These are phyloP conservation scores for Drosophila hydei DNA, from an alignment of 1,140 invertebrate genomes.

Conservation along the genomic window DNA sequence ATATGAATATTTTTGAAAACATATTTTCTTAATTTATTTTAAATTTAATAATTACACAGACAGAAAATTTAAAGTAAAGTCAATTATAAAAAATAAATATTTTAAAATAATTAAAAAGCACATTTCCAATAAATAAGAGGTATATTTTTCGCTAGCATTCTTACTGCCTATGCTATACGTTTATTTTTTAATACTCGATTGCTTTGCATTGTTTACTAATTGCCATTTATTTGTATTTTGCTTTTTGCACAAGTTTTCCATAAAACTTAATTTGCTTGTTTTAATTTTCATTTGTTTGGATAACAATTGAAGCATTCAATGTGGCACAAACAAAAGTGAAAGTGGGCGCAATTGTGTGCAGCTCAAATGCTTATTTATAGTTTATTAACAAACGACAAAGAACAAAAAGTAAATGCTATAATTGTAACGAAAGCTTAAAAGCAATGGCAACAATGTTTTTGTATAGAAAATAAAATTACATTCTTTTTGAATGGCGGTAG, in stretches of 20 bases:
- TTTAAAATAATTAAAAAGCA: too few relatives aligned
- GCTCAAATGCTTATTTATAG: slow-evolving; percentile 51
- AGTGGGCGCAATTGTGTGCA: slow-evolving; percentile 16
- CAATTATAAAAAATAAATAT: too few relatives aligned
- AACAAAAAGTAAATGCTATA: not conserved
- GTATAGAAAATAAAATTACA: not conserved
- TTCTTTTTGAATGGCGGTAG: not conserved
- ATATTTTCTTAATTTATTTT: too few relatives aligned
- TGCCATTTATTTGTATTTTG: slow-evolving; percentile 47
- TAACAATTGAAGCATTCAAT: slow-evolving; percentile 54
- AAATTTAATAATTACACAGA: too few relatives aligned
- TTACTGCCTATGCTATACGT: not conserved
- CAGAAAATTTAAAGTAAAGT: too few relatives aligned
- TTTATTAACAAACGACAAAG: slow-evolving; percentile 60
- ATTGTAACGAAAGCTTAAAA: slow-evolving; percentile 8
- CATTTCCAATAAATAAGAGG: not conserved
- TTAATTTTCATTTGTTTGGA: slow-evolving; percentile 60
- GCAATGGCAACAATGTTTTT: slow-evolving; percentile 16
- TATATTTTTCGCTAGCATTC: too few relatives aligned
- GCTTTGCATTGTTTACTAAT: slow-evolving; percentile 65
- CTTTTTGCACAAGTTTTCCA: slow-evolving; percentile 50
- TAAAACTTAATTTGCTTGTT: slow-evolving; percentile 65
- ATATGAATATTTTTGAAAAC: too few relatives aligned
- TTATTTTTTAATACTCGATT: slow-evolving; percentile 13
- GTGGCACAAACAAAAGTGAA: slow-evolving; percentile 49